phyloP scores from a whole-genome alignment of 64 coral and sea anemone genomes.

The Stichodactyla helianthus region DNA sequence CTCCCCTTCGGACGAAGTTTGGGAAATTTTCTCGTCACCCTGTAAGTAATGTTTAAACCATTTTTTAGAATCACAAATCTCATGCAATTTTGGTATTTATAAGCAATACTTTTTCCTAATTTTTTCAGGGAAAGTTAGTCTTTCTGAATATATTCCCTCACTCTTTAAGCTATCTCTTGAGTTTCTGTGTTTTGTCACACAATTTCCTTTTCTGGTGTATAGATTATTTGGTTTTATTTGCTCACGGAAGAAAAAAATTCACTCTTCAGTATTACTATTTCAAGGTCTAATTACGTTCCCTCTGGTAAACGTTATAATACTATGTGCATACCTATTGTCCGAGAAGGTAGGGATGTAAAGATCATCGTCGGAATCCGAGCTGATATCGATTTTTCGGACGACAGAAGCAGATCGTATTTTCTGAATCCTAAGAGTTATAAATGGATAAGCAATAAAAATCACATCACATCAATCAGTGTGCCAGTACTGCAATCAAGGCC shows the following conservation, averaged over 20 bases:
- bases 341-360: constrained; percentile 29
- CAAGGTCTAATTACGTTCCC: too few relatives aligned
- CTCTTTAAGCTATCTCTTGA: too few relatives aligned
- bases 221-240: too few relatives aligned
- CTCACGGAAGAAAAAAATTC: too few relatives aligned
- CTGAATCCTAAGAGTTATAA: constrained; percentile 23
- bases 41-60: constrained; percentile 19
- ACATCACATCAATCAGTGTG: neutral
- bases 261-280: too few relatives aligned
- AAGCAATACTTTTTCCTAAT: constrained; percentile 12
- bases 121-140: neutral
- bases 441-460: constrained; percentile 25
- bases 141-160: too few relatives aligned
- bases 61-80: too few relatives aligned
- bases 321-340: constrained; percentile 29
- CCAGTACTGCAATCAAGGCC: too few relatives aligned
- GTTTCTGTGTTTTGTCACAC: too few relatives aligned
- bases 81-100: too few relatives aligned
- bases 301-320: too few relatives aligned
- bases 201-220: constrained; percentile 23
- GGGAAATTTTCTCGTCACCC: constrained; percentile 13
- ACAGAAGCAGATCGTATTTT: constrained; percentile 37
- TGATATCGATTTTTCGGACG: constrained; percentile 32
- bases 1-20: constrained; percentile 19
- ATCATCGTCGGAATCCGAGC: constrained; percentile 31